Percentiles rank a stretch among this genome's conserved stretches.
phyloP scores from a whole-genome alignment of 2,113 vertebrate genomes.

The Cottus gobio region DNA sequence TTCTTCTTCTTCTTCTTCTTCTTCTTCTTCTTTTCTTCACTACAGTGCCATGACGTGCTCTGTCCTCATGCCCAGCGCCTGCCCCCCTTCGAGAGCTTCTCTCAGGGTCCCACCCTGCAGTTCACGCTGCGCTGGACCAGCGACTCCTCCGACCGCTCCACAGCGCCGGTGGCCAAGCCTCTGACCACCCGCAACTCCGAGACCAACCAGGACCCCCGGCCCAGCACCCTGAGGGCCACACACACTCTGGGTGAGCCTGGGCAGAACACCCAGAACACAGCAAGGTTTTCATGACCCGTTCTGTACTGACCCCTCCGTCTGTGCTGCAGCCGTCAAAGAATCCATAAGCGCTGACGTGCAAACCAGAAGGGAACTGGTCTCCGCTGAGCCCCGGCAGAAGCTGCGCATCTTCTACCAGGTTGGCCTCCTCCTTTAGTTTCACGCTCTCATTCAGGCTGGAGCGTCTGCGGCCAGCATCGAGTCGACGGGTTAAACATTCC shows the following conservation, averaged over 20 bases:
- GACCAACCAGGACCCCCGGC: constrained; percentile 88
- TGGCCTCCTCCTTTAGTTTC: not conserved
- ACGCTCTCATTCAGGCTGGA: too few relatives aligned
- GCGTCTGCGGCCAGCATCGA: too few relatives aligned
- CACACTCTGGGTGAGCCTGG: constrained; percentile 85
- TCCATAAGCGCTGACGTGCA: constrained; percentile 88
- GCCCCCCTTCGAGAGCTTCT: constrained; percentile 98
- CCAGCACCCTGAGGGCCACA: constrained; percentile 87
- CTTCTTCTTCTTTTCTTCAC: too few relatives aligned
- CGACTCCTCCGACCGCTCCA: constrained; percentile 89
- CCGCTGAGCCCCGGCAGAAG: constrained; percentile 91
- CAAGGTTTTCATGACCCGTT: not conserved
- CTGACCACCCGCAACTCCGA: constrained; percentile 96
- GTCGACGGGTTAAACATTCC: too few relatives aligned
- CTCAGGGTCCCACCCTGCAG: constrained; percentile 98
- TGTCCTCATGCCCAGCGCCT: constrained; percentile 76
- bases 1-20: too few relatives aligned
- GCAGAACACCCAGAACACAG: too few relatives aligned
- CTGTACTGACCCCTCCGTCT: constrained; percentile 17
- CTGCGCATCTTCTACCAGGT: constrained; percentile 98
- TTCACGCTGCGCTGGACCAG: constrained; percentile 97
- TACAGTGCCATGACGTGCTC: too few relatives aligned
- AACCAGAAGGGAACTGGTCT: constrained; percentile 89
- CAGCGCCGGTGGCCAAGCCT: constrained; percentile 93
- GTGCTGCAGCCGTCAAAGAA: constrained; percentile 90